These are phyloP conservation scores for Epizoanthus rinbou DNA, from an alignment of 92 coral and sea anemone genomes.

Conservation along the genomic window DNA sequence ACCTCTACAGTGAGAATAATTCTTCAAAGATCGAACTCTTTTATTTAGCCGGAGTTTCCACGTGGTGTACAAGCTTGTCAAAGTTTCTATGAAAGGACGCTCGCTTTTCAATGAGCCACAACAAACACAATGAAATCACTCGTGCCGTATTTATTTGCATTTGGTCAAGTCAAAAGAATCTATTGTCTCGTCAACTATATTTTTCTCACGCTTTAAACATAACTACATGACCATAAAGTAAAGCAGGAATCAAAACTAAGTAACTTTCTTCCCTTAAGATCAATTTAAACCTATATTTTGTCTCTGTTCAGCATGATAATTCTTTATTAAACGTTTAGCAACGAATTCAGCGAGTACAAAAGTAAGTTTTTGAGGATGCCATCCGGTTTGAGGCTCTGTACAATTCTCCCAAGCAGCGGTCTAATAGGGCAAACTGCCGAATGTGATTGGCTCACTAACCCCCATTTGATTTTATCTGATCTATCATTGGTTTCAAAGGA, in stretches of 20 bases:
- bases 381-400: neutral
- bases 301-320: neutral
- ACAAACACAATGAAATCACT: conserved; percentile 24
- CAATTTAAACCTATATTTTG: neutral
- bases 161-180: conserved; percentile 39
- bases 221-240: conserved; percentile 30
- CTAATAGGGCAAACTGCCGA: conserved; percentile 23
- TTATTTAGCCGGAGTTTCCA: conserved; percentile 2
- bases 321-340: neutral
- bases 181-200: conserved; percentile 31
- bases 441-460: conserved; percentile 30
- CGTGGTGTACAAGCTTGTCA: conserved; percentile 30
- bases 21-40: neutral
- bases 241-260: conserved; percentile 3
- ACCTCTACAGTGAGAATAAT: neutral
- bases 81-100: conserved; percentile 30
- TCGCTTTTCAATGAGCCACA: conserved; percentile 32
- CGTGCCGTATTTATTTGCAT: conserved; percentile 45
- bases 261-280: neutral
- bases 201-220: conserved; percentile 36
- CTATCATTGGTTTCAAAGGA: conserved; percentile 38
- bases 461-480: conserved; percentile 33
- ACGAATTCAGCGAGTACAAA: neutral
- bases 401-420: conserved; percentile 43
- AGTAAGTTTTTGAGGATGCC: neutral